Evolutionary conservation across 2,113 vertebrate species (phyloP).

Genomic region (Ploceus nigricollis): DNA sequence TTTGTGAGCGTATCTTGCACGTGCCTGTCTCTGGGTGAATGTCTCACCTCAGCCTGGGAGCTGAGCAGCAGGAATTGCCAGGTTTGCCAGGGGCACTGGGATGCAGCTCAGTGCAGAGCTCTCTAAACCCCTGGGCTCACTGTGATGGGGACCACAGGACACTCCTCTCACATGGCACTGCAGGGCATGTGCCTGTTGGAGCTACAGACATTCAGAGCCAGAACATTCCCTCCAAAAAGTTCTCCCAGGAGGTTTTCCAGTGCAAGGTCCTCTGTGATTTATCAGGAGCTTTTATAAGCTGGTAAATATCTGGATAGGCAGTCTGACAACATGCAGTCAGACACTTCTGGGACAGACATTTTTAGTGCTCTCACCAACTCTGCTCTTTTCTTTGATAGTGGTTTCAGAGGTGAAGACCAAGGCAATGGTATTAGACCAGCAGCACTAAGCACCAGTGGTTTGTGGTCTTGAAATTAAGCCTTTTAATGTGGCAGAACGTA

Average conservation of each 20-base stretch:
- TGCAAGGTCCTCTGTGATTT: neutral
- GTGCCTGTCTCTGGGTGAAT: neutral
- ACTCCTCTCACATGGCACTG: no score
- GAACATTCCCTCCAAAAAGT: neutral
- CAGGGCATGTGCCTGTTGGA: neutral
- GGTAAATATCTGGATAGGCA: neutral
- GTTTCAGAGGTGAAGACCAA: neutral
- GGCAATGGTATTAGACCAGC: neutral
- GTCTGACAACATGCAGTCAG: neutral
- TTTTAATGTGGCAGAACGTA: neutral
- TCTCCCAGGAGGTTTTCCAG: neutral
- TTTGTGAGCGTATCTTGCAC: neutral
- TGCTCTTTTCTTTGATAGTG: neutral
- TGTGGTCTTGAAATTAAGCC: constrained; percentile 5
- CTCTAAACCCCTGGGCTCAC: neutral
- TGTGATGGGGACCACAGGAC: rapidly evolving
- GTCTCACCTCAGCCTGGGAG: neutral
- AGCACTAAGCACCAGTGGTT: neutral
- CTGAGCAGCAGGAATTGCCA: neutral
- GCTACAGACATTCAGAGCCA: neutral
- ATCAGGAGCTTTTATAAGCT: neutral
- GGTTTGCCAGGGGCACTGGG: neutral
- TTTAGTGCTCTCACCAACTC: neutral
- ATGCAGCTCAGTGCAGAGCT: neutral
- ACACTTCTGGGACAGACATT: neutral